Base-by-base conservation (phyloP, 2,888 invertebrate genomes). In the Scelioninae gen. 1 region DNA sequence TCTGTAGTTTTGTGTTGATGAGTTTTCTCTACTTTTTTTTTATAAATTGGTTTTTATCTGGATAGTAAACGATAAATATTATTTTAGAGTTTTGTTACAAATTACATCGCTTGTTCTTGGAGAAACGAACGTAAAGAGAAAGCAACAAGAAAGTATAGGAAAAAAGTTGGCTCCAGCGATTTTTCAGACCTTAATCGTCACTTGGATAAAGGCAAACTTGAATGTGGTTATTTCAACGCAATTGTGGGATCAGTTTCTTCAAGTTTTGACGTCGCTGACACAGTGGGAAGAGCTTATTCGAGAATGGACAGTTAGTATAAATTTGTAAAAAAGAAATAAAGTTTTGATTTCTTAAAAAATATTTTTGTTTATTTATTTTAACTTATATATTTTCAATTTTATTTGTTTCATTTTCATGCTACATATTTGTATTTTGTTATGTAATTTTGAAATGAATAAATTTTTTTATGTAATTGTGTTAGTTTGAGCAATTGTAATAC, bases 121-220 rank as follows among this genome's bases (percentile, higher is more conserved):
- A 86, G 96, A 96, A 91, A 95, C 95, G 80, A 96, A 96, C 5
- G 95, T 96, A 1, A 95, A 95, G 87, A 94, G 95, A 75, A 97
- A 97, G 92, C 94, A 95, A 86, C 95, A 95, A 86, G 95, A 92
- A 75, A 91, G 89, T 63, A 93, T 94, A 72, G 96, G 96, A 45
- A 96, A 96, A 34, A 96, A 96, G 89, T 93, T 97, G 82, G 97
- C 97, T 5, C 96, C 96, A 23, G 97, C 97, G 0, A 94, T 97
- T 86, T 96, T 97, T 88, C 96, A 99, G 94, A 99, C 99, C 0
- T 93, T 99, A 60, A 98, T 99, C 86, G 98, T 99, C 84, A 98
- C 98, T 3, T 99, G 99, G 98, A 98, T 99, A 87, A 97, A 98
- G 89, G 99, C 98, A 0, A 98, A 98, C 93, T 94, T 99, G 87